phyloP scores from a whole-genome alignment of 2,113 vertebrate genomes.

The Paramormyrops kingsleyae region DNA sequence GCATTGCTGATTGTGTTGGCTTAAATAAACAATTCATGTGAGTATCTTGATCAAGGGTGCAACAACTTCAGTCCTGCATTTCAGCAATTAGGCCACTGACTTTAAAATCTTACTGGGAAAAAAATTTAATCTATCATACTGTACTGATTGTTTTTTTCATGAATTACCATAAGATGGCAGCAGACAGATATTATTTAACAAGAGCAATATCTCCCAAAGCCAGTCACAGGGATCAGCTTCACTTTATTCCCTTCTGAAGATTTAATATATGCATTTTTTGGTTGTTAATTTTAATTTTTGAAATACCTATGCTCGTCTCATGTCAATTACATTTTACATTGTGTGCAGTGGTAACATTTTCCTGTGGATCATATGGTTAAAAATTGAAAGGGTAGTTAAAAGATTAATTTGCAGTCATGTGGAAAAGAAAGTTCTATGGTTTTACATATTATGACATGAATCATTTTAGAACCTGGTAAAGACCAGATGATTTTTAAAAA shows the following conservation, averaged over 20 bases:
- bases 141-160: neutral
- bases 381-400: neutral
- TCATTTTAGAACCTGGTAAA: neutral
- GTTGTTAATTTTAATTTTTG: neutral
- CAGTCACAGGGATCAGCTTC: neutral
- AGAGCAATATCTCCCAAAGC: neutral
- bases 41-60: neutral
- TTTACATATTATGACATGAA: neutral
- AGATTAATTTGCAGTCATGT: neutral
- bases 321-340: neutral
- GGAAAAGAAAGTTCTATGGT: neutral
- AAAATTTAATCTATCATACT: neutral
- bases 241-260: neutral
- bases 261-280: neutral
- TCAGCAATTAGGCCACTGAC: neutral
- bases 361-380: neutral
- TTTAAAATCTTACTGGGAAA: neutral
- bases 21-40: neutral
- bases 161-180: conserved; percentile 6
- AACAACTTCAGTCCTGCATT: neutral
- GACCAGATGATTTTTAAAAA: neutral
- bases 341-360: neutral
- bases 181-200: neutral
- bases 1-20: neutral
- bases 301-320: neutral